These are phyloP conservation scores for Albula glossodonta DNA, from an alignment of 2,113 vertebrate genomes.

Conservation along the genomic window DNA sequence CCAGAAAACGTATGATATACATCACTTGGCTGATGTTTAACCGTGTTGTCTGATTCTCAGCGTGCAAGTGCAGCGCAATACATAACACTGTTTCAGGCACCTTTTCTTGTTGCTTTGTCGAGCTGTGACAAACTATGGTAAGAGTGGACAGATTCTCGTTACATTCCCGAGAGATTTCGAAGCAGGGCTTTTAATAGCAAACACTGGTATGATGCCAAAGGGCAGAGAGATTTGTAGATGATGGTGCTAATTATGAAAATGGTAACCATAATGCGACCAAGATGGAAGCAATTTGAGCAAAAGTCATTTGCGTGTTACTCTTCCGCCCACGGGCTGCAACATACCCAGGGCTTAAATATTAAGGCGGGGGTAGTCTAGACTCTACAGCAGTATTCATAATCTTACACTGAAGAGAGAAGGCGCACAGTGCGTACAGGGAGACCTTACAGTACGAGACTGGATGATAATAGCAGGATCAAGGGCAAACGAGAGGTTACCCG, in stretches of 20 bases:
- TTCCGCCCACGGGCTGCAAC: constrained; percentile 76
- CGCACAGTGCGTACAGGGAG: constrained; percentile 25
- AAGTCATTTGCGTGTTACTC: constrained; percentile 82
- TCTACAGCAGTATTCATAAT: constrained; percentile 24
- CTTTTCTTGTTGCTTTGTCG: constrained; percentile 35
- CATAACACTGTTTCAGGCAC: constrained; percentile 58
- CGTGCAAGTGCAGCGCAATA: constrained; percentile 31
- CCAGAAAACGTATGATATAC: constrained; percentile 72
- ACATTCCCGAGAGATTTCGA: constrained; percentile 62
- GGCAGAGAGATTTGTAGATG: constrained; percentile 83
- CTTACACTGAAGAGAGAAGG: constrained; percentile 38
- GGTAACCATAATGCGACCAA: constrained; percentile 79
- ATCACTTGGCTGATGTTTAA: constrained; percentile 66
- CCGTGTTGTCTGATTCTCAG: constrained; percentile 58
- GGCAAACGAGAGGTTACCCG: constrained; percentile 7
- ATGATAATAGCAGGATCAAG: constrained; percentile 13
- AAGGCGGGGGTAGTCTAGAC: constrained; percentile 60
- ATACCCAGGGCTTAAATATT: constrained; percentile 55
- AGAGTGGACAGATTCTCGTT: constrained; percentile 64
- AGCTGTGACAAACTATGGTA: constrained; percentile 56
- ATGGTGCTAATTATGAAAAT: constrained; percentile 89
- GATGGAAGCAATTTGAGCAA: constrained; percentile 86
- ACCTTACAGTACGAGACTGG: constrained; percentile 20
- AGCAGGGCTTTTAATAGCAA: constrained; percentile 55
- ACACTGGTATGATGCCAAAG: constrained; percentile 76